These are phyloP conservation scores for Fragum sueziense DNA, from an alignment of 2,888 invertebrate genomes.

Conservation along the genomic window DNA sequence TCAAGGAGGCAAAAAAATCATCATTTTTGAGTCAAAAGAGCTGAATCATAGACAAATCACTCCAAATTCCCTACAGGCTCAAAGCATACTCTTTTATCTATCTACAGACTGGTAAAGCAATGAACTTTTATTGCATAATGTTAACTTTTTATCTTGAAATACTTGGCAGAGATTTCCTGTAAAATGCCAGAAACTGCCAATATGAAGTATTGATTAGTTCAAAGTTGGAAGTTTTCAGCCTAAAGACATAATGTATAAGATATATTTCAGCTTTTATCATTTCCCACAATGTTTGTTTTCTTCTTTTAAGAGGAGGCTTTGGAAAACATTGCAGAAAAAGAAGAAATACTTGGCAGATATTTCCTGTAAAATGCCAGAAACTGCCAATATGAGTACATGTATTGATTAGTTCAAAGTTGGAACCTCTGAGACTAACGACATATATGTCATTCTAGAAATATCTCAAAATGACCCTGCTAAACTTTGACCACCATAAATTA, in stretches of 20 bases:
- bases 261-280: too few relatives aligned
- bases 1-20: too few relatives aligned
- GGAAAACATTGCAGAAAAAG: too few relatives aligned
- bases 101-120: not conserved
- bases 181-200: slow-evolving; percentile 9
- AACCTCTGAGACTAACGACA: too few relatives aligned
- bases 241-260: too few relatives aligned
- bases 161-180: slow-evolving; percentile 10
- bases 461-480: not conserved
- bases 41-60: too few relatives aligned
- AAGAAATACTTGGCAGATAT: slow-evolving; percentile 9
- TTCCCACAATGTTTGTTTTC: too few relatives aligned
- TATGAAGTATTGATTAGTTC: slow-evolving; percentile 12
- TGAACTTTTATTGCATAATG: slow-evolving; percentile 7
- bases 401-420: slow-evolving; percentile 16
- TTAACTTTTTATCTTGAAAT: slow-evolving; percentile 4
- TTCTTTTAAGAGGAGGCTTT: too few relatives aligned
- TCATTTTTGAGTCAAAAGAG: too few relatives aligned
- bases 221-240: not conserved
- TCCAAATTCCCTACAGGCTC: not conserved
- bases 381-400: slow-evolving; percentile 7
- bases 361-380: not conserved
- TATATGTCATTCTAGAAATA: too few relatives aligned
- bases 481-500: not conserved
- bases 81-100: not conserved